Evolutionary conservation across 2,888 invertebrate genomes (phyloP).

Genomic region (Hipparchia semele): DNA sequence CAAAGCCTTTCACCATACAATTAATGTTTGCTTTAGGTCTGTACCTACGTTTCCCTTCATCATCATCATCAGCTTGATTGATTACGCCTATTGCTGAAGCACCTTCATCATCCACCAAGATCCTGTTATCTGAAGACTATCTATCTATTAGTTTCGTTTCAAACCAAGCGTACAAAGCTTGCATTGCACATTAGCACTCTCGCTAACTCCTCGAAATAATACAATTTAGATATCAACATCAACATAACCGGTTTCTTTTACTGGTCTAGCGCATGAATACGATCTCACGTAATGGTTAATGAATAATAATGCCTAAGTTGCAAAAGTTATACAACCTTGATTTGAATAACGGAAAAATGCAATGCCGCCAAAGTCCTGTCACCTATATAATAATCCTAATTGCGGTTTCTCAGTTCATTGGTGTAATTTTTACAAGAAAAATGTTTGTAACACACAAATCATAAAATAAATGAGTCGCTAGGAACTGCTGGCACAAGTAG

Average conservation of each 20-base stretch:
- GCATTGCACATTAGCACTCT: neutral
- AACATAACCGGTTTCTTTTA: neutral
- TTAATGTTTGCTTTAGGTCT: too few species aligned
- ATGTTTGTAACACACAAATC: neutral
- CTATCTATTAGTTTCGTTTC: too few species aligned
- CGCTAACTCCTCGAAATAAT: neutral
- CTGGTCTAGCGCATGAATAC: neutral
- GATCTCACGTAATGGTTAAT: neutral
- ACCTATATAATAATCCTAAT: neutral
- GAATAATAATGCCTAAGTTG: neutral
- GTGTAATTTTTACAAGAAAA: too few species aligned
- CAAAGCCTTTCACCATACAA: too few species aligned
- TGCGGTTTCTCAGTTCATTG: neutral
- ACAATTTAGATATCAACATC: neutral
- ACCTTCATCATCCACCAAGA: too few species aligned
- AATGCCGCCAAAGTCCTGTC: neutral
- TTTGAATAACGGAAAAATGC: neutral
- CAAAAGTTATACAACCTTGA: slow-evolving; percentile 1
- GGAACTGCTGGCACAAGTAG: too few species aligned
- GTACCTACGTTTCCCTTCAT: too few species aligned
- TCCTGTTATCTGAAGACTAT: too few species aligned
- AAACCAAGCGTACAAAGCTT: neutral
- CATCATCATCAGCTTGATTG: too few species aligned
- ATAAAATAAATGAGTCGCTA: neutral
- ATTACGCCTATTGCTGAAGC: too few species aligned